These are phyloP conservation scores for Brotula barbata DNA, from an alignment of 2,797 vertebrate genomes.

Conservation along the genomic window DNA sequence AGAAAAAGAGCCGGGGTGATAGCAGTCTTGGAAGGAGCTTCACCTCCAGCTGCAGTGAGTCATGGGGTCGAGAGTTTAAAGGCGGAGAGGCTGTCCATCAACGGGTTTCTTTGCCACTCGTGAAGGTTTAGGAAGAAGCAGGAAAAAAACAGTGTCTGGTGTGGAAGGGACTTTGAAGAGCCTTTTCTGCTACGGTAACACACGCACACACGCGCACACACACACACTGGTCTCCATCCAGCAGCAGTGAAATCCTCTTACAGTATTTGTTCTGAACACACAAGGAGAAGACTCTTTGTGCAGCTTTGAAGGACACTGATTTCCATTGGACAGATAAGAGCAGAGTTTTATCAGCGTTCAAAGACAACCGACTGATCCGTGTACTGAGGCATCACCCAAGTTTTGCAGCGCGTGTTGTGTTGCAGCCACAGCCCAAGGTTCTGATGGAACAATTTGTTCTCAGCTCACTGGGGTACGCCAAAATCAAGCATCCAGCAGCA, in stretches of 20 bases:
- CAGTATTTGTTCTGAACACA: neutral
- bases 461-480: no score
- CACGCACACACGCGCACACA: no score
- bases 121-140: no score
- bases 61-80: neutral
- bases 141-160: no score
- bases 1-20: constrained; percentile 12
- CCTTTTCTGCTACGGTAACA: neutral
- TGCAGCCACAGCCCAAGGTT: constrained; percentile 13
- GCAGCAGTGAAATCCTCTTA: neutral
- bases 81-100: constrained; percentile 1
- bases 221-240: neutral
- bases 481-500: neutral
- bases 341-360: constrained; percentile 30
- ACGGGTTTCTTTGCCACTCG: no score
- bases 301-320: constrained; percentile 36
- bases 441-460: constrained; percentile 3
- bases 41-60: constrained; percentile 46
- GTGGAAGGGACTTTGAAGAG: neutral
- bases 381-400: constrained; percentile 6
- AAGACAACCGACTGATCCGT: constrained; percentile 33
- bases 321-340: constrained; percentile 47
- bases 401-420: constrained; percentile 14
- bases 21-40: constrained; percentile 34
- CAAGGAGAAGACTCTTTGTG: neutral